Conservation (phyloP, 2,113 vertebrate genomes). For the Amphiprion percula region DNA sequence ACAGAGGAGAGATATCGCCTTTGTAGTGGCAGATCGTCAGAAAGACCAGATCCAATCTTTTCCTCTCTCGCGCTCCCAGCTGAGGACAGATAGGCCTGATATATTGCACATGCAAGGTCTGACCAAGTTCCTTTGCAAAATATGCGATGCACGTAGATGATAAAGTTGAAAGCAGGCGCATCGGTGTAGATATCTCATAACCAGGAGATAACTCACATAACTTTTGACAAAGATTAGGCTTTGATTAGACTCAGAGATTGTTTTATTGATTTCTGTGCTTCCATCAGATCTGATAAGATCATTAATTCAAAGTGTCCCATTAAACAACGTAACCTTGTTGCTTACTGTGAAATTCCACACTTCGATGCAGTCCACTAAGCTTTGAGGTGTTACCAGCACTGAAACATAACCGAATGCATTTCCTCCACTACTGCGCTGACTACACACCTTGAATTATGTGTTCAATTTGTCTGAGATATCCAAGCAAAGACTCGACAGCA, state of each 20-base stretch:
- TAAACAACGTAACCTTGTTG: conserved; percentile 53
- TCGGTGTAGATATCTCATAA: conserved; percentile 62
- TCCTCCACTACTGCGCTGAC: background rate
- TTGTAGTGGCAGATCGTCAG: conserved; percentile 73
- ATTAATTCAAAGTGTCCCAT: conserved; percentile 48
- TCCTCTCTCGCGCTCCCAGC: conserved; percentile 37
- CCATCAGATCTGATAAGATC: conserved; percentile 56
- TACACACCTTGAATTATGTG: too few relatives aligned
- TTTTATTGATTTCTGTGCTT: conserved; percentile 59
- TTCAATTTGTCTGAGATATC: too few relatives aligned
- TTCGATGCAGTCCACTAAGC: conserved; percentile 10
- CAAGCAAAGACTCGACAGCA: too few relatives aligned
- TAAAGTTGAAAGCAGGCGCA: conserved; percentile 59
- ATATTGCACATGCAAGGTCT: conserved; percentile 44
- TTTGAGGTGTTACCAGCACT: background rate
- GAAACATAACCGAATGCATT: background rate
- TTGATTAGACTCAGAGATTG: conserved; percentile 66
- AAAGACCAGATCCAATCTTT: conserved; percentile 68
- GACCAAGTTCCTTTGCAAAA: conserved; percentile 39
- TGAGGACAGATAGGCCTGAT: conserved; percentile 54
- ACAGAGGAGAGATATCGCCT: conserved; percentile 65
- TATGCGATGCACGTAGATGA: conserved; percentile 51
- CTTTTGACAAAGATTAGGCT: conserved; percentile 57
- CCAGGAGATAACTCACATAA: conserved; percentile 56
- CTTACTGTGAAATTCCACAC: conserved; percentile 18